Percentiles rank a stretch among this genome's conserved stretches.
These are phyloP conservation scores for Florisuga fusca DNA, from an alignment of 2,797 vertebrate genomes.

Conservation along the genomic window DNA sequence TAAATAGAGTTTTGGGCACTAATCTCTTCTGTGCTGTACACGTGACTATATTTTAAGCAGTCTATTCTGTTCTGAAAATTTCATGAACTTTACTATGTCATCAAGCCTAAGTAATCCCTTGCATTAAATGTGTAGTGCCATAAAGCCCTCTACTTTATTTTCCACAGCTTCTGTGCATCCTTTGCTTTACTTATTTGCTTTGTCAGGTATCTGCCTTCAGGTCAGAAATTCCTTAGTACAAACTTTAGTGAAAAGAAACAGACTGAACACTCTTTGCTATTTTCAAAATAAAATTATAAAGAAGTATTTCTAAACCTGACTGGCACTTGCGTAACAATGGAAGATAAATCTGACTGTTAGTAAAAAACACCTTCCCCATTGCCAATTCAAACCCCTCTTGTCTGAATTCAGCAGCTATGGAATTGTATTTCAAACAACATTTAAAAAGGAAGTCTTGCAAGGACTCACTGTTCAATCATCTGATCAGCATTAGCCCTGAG, in stretches of 20 bases:
- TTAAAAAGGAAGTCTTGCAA: not conserved
- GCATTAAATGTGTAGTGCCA: not conserved
- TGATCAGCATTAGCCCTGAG: slow-evolving; percentile 18
- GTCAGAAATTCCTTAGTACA: slow-evolving; percentile 3
- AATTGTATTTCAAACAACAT: slow-evolving; percentile 18
- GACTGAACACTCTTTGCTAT: not conserved
- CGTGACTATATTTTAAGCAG: not conserved
- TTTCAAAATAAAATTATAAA: slow-evolving; percentile 1
- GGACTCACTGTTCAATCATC: slow-evolving; percentile 12
- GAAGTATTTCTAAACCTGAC: not conserved
- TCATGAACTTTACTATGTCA: not conserved
- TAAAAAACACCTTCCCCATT: not conserved
- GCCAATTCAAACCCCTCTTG: not conserved
- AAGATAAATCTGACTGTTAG: not conserved
- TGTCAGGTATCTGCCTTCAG: not conserved
- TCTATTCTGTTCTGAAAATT: slow-evolving; percentile 7
- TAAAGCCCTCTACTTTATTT: not conserved
- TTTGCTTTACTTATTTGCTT: not conserved
- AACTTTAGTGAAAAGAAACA: not conserved
- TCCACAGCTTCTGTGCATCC: not conserved
- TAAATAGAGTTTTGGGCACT: not conserved
- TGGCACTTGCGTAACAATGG: not conserved
- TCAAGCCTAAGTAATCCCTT: not conserved
- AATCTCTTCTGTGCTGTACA: not conserved
- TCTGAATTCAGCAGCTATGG: not conserved